These are phyloP conservation scores for Drosophila sechellia DNA, from an alignment of 1,140 invertebrate genomes.

Conservation along the genomic window DNA sequence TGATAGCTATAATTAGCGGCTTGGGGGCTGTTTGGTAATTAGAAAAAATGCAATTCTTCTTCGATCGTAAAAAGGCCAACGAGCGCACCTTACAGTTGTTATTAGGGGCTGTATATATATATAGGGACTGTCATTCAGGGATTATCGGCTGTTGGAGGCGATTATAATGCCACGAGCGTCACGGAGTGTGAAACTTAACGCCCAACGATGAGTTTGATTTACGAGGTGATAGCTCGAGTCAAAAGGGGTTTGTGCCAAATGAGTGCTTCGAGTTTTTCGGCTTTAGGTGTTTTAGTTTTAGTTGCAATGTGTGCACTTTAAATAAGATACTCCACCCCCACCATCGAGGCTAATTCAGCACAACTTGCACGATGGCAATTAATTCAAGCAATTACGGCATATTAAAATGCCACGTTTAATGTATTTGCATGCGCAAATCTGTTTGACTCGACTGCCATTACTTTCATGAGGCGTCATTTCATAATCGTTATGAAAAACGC, in stretches of 20 bases:
- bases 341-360: not conserved
- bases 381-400: constrained; percentile 52
- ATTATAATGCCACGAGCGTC: constrained; percentile 62
- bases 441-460: constrained; percentile 30
- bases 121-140: constrained; percentile 27
- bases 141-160: constrained; percentile 38
- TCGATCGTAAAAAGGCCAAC: constrained; percentile 18
- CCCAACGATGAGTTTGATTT: constrained; percentile 41
- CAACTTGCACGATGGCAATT: constrained; percentile 44
- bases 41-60: not conserved
- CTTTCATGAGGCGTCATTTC: constrained; percentile 37
- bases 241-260: not conserved
- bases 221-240: constrained; percentile 5
- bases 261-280: not conserved
- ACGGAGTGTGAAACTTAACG: constrained; percentile 16
- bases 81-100: constrained; percentile 16
- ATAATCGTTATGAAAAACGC: constrained; percentile 50
- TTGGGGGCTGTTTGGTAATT: constrained; percentile 7
- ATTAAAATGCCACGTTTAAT: constrained; percentile 28
- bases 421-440: constrained; percentile 29
- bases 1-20: constrained; percentile 27
- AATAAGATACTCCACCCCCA: not conserved
- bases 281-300: too few species aligned
- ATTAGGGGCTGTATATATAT: constrained; percentile 38
- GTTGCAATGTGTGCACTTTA: too few species aligned